Conservation (phyloP, 2,797 vertebrate species). For the Sebastes paucispinis region DNA sequence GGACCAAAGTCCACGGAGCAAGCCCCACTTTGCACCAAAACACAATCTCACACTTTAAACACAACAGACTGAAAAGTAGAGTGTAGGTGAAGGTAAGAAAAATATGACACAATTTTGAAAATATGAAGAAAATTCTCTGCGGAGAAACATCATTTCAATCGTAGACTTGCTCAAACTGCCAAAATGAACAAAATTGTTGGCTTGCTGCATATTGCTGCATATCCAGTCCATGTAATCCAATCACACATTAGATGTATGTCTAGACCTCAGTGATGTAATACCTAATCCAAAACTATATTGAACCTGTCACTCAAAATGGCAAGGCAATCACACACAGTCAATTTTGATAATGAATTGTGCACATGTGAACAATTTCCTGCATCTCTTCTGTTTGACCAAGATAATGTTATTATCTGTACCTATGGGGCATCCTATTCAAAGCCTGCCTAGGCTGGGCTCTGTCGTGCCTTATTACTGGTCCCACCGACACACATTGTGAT, state of each 20-base stretch:
- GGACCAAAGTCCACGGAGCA: conserved; percentile 84
- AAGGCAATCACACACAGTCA: neutral
- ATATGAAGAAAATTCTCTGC: neutral
- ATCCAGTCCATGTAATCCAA: conserved; percentile 2
- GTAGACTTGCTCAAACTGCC: neutral
- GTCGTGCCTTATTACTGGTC: neutral
- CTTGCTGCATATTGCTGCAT: neutral
- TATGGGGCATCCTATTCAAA: neutral
- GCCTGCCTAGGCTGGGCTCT: neutral
- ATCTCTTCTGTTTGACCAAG: neutral
- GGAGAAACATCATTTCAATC: neutral
- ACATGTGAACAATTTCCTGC: conserved; percentile 9
- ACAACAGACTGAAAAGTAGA: neutral
- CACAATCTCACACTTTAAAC: neutral
- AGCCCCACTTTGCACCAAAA: conserved; percentile 71
- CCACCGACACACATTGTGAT: neutral
- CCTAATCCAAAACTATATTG: conserved; percentile 34
- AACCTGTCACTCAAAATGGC: conserved; percentile 8
- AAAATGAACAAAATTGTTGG: neutral
- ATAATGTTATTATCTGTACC: conserved; percentile 4
- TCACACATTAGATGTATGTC: conserved; percentile 2
- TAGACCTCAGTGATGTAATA: conserved; percentile 27
- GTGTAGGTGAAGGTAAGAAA: neutral
- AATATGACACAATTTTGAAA: neutral
- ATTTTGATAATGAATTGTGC: conserved; percentile 17